These are phyloP conservation scores for Xestia ashworthii DNA, from an alignment of 2,888 invertebrate species.

Conservation along the genomic window DNA sequence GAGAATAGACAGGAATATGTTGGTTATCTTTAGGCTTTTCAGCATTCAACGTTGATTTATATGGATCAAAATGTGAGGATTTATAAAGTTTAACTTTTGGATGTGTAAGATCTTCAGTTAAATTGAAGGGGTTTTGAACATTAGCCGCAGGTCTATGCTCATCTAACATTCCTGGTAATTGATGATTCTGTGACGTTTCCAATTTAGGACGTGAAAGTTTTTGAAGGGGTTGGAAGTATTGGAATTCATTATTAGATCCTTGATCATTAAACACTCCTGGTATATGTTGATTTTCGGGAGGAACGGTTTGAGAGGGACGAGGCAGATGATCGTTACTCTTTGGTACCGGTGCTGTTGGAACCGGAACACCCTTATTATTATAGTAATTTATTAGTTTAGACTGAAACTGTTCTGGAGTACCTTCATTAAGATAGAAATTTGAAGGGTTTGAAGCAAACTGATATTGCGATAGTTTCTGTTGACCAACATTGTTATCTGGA, in stretches of 20 bases:
- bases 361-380: constrained; percentile 11
- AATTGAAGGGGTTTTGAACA: constrained; percentile 2
- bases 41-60: neutral
- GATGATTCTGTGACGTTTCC: neutral
- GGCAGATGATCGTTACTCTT: neutral
- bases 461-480: neutral
- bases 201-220: neutral
- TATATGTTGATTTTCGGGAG: neutral
- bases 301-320: neutral
- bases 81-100: neutral
- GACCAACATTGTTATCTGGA: neutral
- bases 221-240: constrained; percentile 4
- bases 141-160: constrained; percentile 1
- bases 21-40: neutral
- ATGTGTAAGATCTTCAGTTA: neutral
- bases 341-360: neutral
- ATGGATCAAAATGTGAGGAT: neutral
- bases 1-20: neutral
- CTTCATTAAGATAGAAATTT: neutral
- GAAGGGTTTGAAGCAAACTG: constrained; percentile 4
- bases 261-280: neutral
- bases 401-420: neutral
- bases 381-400: neutral
- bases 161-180: constrained; percentile 4
- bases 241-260: neutral